Percentiles rank a stretch among this genome's conserved stretches.
phyloP scores from a whole-genome alignment of 2,797 vertebrate genomes.

The Dallia pectoralis region DNA sequence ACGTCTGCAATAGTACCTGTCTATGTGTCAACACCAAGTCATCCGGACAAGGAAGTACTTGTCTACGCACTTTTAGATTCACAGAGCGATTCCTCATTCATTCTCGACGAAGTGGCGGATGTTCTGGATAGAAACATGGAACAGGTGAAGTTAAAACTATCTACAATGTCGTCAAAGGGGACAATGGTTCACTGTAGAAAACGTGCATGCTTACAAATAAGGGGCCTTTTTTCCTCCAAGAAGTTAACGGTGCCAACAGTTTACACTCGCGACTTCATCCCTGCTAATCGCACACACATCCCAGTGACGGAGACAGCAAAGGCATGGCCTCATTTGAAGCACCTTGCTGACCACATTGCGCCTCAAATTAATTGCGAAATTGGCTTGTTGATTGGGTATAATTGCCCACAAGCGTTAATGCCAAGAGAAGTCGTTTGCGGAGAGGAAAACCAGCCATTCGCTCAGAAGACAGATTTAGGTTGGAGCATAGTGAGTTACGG shows the following conservation, averaged over 20 bases:
- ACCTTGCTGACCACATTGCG: constrained; percentile 10
- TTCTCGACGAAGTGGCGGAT: constrained; percentile 30
- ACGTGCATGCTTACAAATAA: constrained; percentile 14
- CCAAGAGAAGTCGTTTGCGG: constrained; percentile 16
- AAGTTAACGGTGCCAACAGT: constrained; percentile 12
- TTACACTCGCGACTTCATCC: constrained; percentile 16
- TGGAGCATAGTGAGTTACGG: constrained; percentile 18
- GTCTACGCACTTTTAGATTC: constrained; percentile 31
- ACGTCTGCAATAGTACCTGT: constrained; percentile 32
- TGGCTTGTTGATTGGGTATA: constrained; percentile 4
- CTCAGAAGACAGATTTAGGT: constrained; percentile 14
- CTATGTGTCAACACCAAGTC: constrained; percentile 19
- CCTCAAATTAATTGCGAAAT: constrained; percentile 5
- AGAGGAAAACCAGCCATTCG: constrained; percentile 6
- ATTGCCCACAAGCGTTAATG: constrained; percentile 9
- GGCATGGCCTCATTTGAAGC: constrained; percentile 16
- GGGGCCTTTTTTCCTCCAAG: constrained; percentile 9
- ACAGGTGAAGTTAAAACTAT: constrained; percentile 30
- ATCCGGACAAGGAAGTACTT: constrained; percentile 26
- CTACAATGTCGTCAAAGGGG: constrained; percentile 23
- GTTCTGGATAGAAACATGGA: constrained; percentile 19
- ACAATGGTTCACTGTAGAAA: too few species aligned
- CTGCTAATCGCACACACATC: constrained; percentile 10
- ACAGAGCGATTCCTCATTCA: constrained; percentile 36
- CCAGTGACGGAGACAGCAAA: constrained; percentile 2